Percentiles rank a stretch among this genome's conserved stretches.
These are phyloP conservation scores for Masnerella sp. DNA, from an alignment of 2,888 invertebrate genomes.

Conservation along the genomic window DNA sequence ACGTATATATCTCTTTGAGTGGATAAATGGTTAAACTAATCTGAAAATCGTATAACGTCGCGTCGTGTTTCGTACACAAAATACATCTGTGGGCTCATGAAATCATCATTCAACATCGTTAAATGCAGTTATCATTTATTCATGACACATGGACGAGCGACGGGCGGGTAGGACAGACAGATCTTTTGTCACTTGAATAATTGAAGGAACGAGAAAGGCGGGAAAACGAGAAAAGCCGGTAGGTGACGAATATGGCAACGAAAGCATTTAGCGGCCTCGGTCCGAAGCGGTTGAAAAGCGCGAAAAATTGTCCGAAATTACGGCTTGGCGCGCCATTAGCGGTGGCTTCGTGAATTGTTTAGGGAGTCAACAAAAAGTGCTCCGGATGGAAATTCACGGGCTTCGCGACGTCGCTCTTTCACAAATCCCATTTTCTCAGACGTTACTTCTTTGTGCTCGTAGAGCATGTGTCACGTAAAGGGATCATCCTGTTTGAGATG, in stretches of 20 bases:
- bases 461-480: slow-evolving; percentile 40
- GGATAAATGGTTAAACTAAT: too few relatives aligned
- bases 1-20: too few relatives aligned
- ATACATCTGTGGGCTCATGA: too few relatives aligned
- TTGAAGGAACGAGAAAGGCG: slow-evolving; percentile 43
- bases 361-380: slow-evolving; percentile 47
- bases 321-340: slow-evolving; percentile 67
- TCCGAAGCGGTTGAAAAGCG: slow-evolving; percentile 46
- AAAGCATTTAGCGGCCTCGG: slow-evolving; percentile 57
- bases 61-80: too few relatives aligned
- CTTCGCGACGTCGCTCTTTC: slow-evolving; percentile 5
- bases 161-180: slow-evolving; percentile 28
- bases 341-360: slow-evolving; percentile 64
- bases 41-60: too few relatives aligned
- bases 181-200: slow-evolving; percentile 58
- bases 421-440: slow-evolving; percentile 54
- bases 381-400: slow-evolving; percentile 42
- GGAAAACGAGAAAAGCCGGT: slow-evolving; percentile 41
- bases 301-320: slow-evolving; percentile 70
- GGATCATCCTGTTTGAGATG: slow-evolving; percentile 34
- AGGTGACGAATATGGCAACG: slow-evolving; percentile 47
- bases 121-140: slow-evolving; percentile 21
- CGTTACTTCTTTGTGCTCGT: slow-evolving; percentile 39
- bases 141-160: slow-evolving; percentile 36
- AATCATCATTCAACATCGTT: too few relatives aligned